Base-by-base conservation (phyloP, 2,797 vertebrate species). In the Toxotes lorentzi region DNA sequence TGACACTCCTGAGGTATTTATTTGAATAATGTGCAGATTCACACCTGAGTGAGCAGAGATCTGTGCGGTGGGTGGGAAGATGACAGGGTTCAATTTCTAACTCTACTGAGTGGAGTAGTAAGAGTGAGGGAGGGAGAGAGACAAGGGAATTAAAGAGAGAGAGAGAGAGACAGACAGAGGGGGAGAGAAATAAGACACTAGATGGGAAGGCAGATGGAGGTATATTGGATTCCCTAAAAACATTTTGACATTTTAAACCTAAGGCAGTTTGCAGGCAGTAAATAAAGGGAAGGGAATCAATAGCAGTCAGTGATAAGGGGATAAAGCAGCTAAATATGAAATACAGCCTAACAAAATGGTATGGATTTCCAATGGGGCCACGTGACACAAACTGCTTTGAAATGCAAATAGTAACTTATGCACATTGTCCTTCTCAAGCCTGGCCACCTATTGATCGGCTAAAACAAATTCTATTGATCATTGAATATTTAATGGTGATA, bases 371-470 rank as follows among this genome's bases (percentile, higher is more conserved):
- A 93, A 95, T 95, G 90, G 86, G 92, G 89, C 88, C 92, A 94
- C 90, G 91, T 95, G 94, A 95, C 91, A 94, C 86, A 78, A 81
- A 82, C 92, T 93, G 92, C 94, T 96, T 96, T 95, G 94, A 95
- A 96, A 95, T 95, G 94, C 95, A 96, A 96, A 95, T 94, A 94
- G 94, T 89, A 96, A 95, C 94, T 95, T 93, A 93, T 94, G 94
- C 94, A 94, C 95, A 93, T 93, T 95, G 94, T 95, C 95, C 94
- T 95, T 94, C 91, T 88, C 87, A 81, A 89, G 92, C 88, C 82
- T 58, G 68, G 87, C 91, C 89, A 94, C 91, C 93, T 95, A 96
- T 96, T 88, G 95, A 96, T 95, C 86, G 77, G 84, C 91, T 94
- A 93, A 94, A 95, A 94, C 94, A 94, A 94, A 95, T 91, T 91